Evolutionary conservation across 2,888 invertebrate genomes (phyloP), one percentile per base, ranked within the genome.

Genomic region (Troides oblongomaculatus): DNA sequence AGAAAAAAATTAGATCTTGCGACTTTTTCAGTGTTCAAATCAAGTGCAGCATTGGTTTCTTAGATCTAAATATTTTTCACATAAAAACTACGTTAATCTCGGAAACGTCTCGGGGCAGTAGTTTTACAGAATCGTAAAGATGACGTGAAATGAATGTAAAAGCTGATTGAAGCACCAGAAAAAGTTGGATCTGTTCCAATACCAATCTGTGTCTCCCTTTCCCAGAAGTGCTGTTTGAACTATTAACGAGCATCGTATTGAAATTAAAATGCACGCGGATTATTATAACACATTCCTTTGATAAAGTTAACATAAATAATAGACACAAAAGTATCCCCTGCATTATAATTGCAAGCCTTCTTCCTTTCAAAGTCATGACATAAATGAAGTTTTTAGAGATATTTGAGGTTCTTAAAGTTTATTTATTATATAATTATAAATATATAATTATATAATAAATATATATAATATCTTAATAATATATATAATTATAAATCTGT

Each of bases 41-140:
- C 25, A 39, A 39, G 30, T 36, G 43, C 56, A 25, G 12, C 30
- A 66, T 43, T 62, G 57, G 57, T 25, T 61, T n/a, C 17, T 14
- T 25, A 14, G 46, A 66, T 82, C 78, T 80, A 76, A 83, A 83
- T 81, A 81, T 79, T 78, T 72, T 71, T 68, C 76, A 76, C 76
- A 83, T 84, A 85, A 85, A 85, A 84, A 78, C 72, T 73, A 77
- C 76, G 77, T 83, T 78, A 78, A 81, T 82, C 78, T 82, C 82
- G 82, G 82, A 85, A 84, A 84, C 79, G 79, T 80, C 82, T 80
- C 79, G 72, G 75, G 79, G 80, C 77, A 84, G 79, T 79, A 81
- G 81, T 87, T 88, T 83, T 82, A 85, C 77, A 76, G 78, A 84
- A 81, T 87, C 85, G 81, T 89, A 89, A 90, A 89, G 78, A 82